Evolutionary conservation across 2,888 invertebrate genomes (phyloP).

Genomic region (Cerceris rybyensis): DNA sequence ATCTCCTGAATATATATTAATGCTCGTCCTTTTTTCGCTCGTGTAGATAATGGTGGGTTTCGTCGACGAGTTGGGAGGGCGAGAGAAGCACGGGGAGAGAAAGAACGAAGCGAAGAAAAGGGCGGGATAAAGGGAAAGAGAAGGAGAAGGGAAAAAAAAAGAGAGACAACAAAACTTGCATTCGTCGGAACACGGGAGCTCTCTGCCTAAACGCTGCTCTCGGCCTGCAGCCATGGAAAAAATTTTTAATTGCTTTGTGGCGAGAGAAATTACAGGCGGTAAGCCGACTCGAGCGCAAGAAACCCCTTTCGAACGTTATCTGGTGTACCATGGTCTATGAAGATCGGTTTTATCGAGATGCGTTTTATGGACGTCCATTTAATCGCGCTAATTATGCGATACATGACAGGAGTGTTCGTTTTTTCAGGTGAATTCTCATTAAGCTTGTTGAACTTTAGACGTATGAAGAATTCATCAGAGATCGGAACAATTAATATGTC

Average conservation of each 20-base stretch:
- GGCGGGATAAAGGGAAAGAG: slow-evolving; percentile 1
- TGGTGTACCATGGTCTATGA: slow-evolving; percentile 19
- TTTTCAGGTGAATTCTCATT: slow-evolving; percentile 14
- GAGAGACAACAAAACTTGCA: slow-evolving; percentile 39
- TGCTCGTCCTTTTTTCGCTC: slow-evolving; percentile 59
- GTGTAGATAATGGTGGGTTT: slow-evolving; percentile 64
- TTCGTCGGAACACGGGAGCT: slow-evolving; percentile 54
- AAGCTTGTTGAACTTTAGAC: no score
- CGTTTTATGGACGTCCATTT: slow-evolving; percentile 34
- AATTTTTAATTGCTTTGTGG: slow-evolving; percentile 58
- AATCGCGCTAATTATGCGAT: not conserved
- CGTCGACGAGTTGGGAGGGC: slow-evolving; percentile 35
- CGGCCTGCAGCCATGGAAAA: slow-evolving; percentile 27
- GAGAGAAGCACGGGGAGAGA: slow-evolving; percentile 15
- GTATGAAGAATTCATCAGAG: no score
- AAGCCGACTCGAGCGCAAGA: slow-evolving; percentile 40
- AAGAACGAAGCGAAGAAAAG: slow-evolving; percentile 7
- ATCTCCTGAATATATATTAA: slow-evolving; percentile 69
- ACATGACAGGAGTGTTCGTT: not conserved
- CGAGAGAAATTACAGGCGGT: slow-evolving; percentile 52
- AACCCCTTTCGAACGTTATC: slow-evolving; percentile 46
- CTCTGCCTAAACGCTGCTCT: slow-evolving; percentile 28
- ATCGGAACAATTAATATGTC: no score
- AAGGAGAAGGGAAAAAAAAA: slow-evolving; percentile 29
- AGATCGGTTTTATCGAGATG: slow-evolving; percentile 7